Conservation (phyloP, 2,888 invertebrate genomes). For the Gymnosoma rotundatum region DNA sequence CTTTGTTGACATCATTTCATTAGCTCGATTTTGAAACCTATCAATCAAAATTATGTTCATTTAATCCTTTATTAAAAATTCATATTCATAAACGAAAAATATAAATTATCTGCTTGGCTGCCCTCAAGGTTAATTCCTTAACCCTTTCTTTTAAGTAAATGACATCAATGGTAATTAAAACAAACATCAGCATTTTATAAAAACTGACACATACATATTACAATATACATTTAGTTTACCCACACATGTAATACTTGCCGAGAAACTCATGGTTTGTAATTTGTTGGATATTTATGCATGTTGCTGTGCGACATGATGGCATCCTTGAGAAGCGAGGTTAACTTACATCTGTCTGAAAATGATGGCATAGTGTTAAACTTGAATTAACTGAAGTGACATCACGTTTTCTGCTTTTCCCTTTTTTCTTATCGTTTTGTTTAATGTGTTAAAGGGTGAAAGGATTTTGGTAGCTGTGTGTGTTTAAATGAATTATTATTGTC, state of each 20-base stretch:
- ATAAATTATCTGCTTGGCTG: not conserved
- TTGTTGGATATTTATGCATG: not conserved
- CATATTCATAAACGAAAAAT: not conserved
- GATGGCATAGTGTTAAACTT: not conserved
- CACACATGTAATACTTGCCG: no score
- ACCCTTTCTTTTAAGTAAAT: not conserved
- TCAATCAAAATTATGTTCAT: constrained; percentile 10
- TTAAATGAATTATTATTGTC: no score
- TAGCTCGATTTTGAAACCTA: not conserved
- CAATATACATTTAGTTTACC: not conserved
- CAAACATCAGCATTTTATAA: not conserved
- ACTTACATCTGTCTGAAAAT: not conserved
- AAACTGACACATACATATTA: not conserved
- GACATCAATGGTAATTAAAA: constrained; percentile 14
- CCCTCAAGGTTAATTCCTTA: constrained; percentile 25
- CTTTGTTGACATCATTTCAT: no score
- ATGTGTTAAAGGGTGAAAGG: no score
- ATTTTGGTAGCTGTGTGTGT: no score
- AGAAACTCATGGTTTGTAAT: not conserved
- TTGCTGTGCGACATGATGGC: not conserved
- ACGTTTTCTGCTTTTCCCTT: constrained; percentile 3
- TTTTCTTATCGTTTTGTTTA: not conserved
- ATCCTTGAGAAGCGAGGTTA: not conserved
- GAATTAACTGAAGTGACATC: constrained; percentile 41
- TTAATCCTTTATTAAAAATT: constrained; percentile 30